Percentiles rank a stretch among this genome's conserved stretches.
These are phyloP conservation scores for Chelonus insularis DNA, from an alignment of 1,140 invertebrate species.

Conservation along the genomic window DNA sequence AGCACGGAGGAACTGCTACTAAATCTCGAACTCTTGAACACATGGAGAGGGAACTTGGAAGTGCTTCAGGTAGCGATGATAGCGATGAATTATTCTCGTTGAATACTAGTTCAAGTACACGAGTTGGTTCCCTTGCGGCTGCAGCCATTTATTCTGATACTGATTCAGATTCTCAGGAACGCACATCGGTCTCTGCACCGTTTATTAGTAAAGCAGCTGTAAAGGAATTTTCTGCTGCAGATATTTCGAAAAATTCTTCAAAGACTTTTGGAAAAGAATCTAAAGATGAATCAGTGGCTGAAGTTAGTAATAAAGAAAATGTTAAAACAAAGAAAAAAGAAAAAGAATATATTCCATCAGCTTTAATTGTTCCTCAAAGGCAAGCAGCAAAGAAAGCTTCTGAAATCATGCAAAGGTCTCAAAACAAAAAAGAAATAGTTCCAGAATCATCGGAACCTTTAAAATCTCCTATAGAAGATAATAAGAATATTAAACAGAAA, in stretches of 20 bases:
- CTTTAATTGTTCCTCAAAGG: conserved; percentile 86
- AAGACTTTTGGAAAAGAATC: conserved; percentile 46
- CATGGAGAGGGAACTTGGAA: conserved; percentile 70
- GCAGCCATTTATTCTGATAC: conserved; percentile 76
- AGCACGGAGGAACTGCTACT: conserved; percentile 42
- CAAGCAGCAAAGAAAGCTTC: conserved; percentile 89
- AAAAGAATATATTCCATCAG: conserved; percentile 71
- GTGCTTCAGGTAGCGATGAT: conserved; percentile 68
- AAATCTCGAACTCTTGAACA: conserved; percentile 65
- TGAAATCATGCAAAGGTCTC: conserved; percentile 72
- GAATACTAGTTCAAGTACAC: conserved; percentile 47
- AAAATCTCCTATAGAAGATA: conserved; percentile 38
- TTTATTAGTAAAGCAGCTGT: conserved; percentile 79
- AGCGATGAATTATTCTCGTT: conserved; percentile 75
- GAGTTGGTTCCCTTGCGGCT: conserved; percentile 50
- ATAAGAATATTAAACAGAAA: conserved; percentile 39
- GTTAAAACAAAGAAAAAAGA: conserved; percentile 61
- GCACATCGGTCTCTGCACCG: conserved; percentile 59
- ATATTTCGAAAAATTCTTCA: conserved; percentile 47
- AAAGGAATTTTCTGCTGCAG: conserved; percentile 71
- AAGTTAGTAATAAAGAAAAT: conserved; percentile 61
- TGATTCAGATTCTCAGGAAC: conserved; percentile 70
- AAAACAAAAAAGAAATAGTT: conserved; percentile 48
- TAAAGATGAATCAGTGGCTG: conserved; percentile 17
- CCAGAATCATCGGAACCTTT: conserved; percentile 38